These are phyloP conservation scores for Eurystomus glaucurus DNA, from an alignment of 2,797 vertebrate genomes.

Conservation along the genomic window DNA sequence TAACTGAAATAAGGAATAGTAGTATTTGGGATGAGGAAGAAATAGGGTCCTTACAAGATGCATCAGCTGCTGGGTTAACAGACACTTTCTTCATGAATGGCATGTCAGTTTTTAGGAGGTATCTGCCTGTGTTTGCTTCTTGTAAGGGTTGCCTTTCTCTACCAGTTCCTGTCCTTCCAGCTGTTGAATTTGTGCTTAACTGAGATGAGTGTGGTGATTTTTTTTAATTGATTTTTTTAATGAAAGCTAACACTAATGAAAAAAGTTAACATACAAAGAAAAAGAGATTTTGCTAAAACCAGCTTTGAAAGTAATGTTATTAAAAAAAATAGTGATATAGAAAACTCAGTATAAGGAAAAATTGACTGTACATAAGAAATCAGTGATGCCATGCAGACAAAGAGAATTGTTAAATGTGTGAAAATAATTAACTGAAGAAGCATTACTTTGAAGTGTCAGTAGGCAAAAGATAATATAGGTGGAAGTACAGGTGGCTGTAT, in stretches of 20 bases:
- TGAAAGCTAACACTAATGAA: background rate
- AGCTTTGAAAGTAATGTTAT: background rate
- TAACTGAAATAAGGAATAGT: background rate
- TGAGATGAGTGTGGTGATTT: background rate
- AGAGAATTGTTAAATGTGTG: background rate
- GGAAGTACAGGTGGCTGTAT: background rate
- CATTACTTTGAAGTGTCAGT: conserved; percentile 4
- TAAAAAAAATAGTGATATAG: background rate
- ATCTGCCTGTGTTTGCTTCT: background rate
- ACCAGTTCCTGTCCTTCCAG: background rate
- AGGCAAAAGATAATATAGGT: background rate
- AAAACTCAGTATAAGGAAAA: background rate
- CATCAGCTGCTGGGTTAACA: background rate
- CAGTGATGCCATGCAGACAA: background rate
- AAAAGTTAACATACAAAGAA: background rate
- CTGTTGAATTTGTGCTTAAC: background rate
- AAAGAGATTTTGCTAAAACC: background rate
- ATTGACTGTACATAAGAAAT: background rate
- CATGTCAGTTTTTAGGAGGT: background rate
- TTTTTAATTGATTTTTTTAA: background rate
- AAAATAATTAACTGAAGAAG: background rate
- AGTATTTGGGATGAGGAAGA: background rate
- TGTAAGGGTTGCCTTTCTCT: background rate
- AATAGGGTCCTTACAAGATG: background rate
- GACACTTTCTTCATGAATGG: background rate